Evolutionary conservation across 2,113 vertebrate species (phyloP), one percentile per base, ranked within the genome.

Genomic region (Etheostoma spectabile): DNA sequence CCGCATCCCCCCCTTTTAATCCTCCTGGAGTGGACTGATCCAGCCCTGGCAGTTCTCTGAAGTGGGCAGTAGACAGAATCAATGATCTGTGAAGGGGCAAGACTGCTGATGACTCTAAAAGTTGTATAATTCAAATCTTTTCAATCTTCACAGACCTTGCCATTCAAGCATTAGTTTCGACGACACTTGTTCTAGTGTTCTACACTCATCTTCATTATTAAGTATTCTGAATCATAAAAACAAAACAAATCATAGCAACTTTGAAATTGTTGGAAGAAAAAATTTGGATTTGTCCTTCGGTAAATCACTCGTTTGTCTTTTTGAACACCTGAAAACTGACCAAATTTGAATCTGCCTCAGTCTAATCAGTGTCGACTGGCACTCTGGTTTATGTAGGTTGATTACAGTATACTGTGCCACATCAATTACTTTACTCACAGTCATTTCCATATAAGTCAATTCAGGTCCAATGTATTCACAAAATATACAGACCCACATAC

Each of bases 21-120:
- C 80, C 57, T 42, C 45, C 77, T 53, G 11, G 59, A 87, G 66
- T 92, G 80, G 82, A 88, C 85, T 91, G 85, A 86, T 88, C 82
- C 73, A 56, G 64, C 51, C 62, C 45, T 38, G 52, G 53, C 52
- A 30, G 53, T 18, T 67, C 77, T 81, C 78, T 86, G 74, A 62
- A 60, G 62, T 81, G 63, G 71, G 73, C 63, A 14, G 61, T 52
- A 53, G 79, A 55, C 56, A 67, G 8, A 84, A 69, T 66, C 77
- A 67, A 18, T 16, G 7, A 73, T 56, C 27, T 15, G 74, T 27
- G 19, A 84, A 78, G 57, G 60, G 73, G 57, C 71, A 45, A 16
- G 1, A 60, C 82, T 64, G 38, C 70, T 75, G 61, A 74, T 90
- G 65, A 74, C 30, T 51, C 38, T 57, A 38, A 74, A 76, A 3